These are phyloP conservation scores for Aphaenogaster ashmeadi DNA, from an alignment of 1,140 invertebrate species.

Conservation along the genomic window DNA sequence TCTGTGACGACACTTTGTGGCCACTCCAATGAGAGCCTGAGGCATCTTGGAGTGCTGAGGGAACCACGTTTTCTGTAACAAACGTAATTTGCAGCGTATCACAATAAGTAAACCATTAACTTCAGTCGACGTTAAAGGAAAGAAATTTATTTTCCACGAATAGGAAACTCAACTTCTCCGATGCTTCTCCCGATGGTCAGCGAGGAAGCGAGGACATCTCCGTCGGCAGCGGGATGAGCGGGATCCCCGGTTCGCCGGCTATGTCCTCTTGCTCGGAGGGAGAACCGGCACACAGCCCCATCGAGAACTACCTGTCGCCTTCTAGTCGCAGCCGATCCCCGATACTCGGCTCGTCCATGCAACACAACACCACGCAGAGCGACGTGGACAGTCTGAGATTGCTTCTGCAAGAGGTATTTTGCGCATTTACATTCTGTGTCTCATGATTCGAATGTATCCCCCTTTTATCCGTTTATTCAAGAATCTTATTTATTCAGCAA, in stretches of 20 bases:
- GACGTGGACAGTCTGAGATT: constrained; percentile 84
- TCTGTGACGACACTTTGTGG: constrained; percentile 33
- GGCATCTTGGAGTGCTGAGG: constrained; percentile 82
- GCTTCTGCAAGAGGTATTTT: constrained; percentile 84
- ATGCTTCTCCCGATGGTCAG: constrained; percentile 82
- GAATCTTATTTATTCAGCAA: constrained; percentile 2
- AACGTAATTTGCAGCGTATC: neutral
- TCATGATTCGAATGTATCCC: neutral
- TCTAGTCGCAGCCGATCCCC: constrained; percentile 82
- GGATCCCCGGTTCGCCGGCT: constrained; percentile 83
- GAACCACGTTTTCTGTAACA: constrained; percentile 53
- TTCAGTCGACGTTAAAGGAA: neutral
- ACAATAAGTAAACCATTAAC: neutral
- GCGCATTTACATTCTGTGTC: constrained; percentile 27
- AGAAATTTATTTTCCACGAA: neutral
- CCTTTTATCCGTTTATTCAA: constrained; percentile 18
- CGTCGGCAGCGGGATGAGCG: constrained; percentile 74
- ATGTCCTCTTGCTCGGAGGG: constrained; percentile 86
- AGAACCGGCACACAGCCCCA: constrained; percentile 84
- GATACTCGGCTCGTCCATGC: constrained; percentile 83
- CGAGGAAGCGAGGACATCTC: constrained; percentile 79
- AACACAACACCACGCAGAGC: constrained; percentile 79
- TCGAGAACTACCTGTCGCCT: constrained; percentile 82
- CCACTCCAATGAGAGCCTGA: constrained; percentile 70
- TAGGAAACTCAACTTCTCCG: constrained; percentile 84